Conservation (phyloP, 2,113 vertebrate genomes). For the Cebidichthys violaceus region DNA sequence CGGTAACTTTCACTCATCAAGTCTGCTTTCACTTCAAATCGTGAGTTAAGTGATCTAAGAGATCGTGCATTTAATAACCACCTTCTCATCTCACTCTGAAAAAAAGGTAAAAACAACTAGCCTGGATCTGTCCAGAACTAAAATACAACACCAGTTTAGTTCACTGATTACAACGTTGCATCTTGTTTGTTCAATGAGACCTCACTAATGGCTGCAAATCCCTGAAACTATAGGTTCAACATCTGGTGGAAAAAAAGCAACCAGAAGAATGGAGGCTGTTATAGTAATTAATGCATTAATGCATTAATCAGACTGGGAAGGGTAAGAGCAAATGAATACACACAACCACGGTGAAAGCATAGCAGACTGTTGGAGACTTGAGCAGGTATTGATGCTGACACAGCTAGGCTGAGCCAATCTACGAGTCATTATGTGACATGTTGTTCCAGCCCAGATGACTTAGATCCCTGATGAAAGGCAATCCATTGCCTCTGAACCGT, state of each 20-base stretch:
- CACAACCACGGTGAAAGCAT: background rate
- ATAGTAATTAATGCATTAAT: too few species aligned
- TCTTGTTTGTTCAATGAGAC: background rate
- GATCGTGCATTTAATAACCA: too few species aligned
- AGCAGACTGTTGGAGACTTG: background rate
- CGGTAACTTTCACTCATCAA: background rate
- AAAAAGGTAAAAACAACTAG: background rate
- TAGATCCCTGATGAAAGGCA: conserved; percentile 18
- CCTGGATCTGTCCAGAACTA: background rate
- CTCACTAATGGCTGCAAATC: background rate
- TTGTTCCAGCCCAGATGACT: background rate
- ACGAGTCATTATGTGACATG: conserved; percentile 15
- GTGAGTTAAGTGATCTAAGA: background rate
- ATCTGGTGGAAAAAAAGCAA: background rate
- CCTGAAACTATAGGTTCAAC: background rate
- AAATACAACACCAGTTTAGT: background rate
- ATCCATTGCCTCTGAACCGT: conserved; percentile 6
- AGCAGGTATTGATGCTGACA: conserved; percentile 14
- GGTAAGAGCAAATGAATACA: background rate
- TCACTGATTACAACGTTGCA: background rate
- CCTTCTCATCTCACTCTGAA: background rate
- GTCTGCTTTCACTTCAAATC: background rate
- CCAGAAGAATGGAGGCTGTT: background rate
- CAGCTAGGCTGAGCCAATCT: background rate
- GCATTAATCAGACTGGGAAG: background rate